Base-by-base conservation (phyloP, 2,113 vertebrate species). In the Chaenogobius annularis region DNA sequence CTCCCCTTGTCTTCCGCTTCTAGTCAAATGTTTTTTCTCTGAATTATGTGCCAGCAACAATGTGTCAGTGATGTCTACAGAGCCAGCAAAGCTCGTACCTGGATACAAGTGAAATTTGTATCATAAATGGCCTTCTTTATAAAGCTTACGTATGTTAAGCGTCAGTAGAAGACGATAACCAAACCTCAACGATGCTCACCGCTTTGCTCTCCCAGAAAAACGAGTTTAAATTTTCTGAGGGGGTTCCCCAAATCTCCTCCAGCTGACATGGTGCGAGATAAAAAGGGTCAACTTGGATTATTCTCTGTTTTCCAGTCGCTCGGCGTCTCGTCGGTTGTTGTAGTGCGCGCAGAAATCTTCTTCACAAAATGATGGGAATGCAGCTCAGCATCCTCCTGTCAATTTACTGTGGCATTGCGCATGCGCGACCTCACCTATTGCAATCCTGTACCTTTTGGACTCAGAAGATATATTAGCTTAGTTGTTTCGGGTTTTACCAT, bases 211-310 rank as follows among this genome's bases (percentile, higher is more conserved):
- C 96, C 96, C 87, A 97, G 92, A 93, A 97, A 97, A 13, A 97
- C 96, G 77, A 97, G 93, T 92, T 97, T 97, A 92, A 97, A 97
- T 95, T 97, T 97, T 88, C 96, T 93, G 91, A 97, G 93, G 78
- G 96, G 96, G 89, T 96, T 97, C 91, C 96, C 96, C 88, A 97
- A 94, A 89, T 97, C 96, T 92, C 93, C 95, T 91, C 94, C 95
- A 81, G 95, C 92, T 58, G 96, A 96, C 96, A 97, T 96, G 93
- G 68, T 76, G 91, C 87, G 86, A 75, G 79, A 87, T 74, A 68
- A 84, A 74, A 26, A 77, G 35, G 81, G 81, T 81, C 79, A 83
- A 78, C 81, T 78, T 68, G 55, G 79, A 66, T 73, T 66, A 70
- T 83, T 71, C 65, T 58, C 72, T 75, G 62, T 79, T 77, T 77